Conservation (phyloP, 2,888 invertebrate species). For the Neoascia interrupta region DNA sequence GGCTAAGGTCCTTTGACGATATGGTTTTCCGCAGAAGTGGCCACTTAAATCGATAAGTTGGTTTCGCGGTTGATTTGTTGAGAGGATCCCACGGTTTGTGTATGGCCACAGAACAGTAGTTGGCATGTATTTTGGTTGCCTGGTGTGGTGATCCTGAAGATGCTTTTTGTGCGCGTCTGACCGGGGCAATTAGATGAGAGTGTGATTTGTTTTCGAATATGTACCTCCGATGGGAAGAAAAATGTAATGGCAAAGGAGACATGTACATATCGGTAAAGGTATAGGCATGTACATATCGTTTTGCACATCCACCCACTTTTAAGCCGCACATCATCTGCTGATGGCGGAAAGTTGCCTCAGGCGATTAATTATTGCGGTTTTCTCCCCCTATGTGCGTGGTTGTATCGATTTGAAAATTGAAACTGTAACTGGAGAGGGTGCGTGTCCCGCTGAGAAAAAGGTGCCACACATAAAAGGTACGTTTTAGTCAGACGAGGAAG, state of each 20-base stretch:
- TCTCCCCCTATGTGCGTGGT: conserved; percentile 12
- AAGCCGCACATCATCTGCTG: conserved; percentile 29
- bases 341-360: conserved; percentile 59
- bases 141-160: conserved; percentile 26
- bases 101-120: conserved; percentile 68
- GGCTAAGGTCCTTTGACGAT: conserved; percentile 11
- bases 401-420: conserved; percentile 51
- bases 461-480: conserved; percentile 39
- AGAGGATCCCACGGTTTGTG: conserved; percentile 70
- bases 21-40: conserved; percentile 41
- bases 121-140: conserved; percentile 45
- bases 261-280: background rate
- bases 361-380: conserved; percentile 60
- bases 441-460: conserved; percentile 56
- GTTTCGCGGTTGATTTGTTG: conserved; percentile 61
- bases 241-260: no score
- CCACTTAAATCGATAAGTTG: conserved; percentile 65
- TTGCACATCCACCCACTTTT: conserved; percentile 52
- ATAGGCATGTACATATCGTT: background rate
- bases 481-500: background rate
- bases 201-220: conserved; percentile 37
- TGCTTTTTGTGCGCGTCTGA: conserved; percentile 21
- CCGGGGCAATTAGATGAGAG: conserved; percentile 57
- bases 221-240: background rate
- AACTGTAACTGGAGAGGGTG: conserved; percentile 16